Percentiles rank a stretch among this genome's conserved stretches.
Evolutionary conservation across 37 sponge, comb jelly and placozoan genomes (phyloP).

Genomic region (Mnemiopsis leidyi): DNA sequence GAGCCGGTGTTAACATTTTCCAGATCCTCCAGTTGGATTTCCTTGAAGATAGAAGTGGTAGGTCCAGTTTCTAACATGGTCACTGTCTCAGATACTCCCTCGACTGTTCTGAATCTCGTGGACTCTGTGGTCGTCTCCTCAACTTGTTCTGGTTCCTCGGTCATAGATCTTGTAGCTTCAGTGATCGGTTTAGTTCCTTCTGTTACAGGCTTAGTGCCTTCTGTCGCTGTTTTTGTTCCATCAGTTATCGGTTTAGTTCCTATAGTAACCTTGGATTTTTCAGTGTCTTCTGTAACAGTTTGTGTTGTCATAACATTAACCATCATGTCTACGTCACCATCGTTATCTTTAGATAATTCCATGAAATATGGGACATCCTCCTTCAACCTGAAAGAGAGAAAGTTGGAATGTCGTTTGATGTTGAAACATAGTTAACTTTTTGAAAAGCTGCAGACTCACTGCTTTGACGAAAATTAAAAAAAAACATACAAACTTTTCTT

Average conservation of each 20-base stretch:
- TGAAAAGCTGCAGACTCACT: no score
- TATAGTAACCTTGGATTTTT: background rate
- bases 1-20: background rate
- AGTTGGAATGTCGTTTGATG: no score
- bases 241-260: background rate
- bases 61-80: background rate
- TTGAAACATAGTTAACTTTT: no score
- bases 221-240: background rate
- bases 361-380: background rate
- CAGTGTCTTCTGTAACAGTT: background rate
- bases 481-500: no score
- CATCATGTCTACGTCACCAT: background rate
- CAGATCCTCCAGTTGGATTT: conserved; percentile 3
- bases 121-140: background rate
- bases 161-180: background rate
- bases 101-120: background rate
- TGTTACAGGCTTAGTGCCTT: background rate
- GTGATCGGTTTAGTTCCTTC: background rate
- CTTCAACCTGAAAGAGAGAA: background rate
- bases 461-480: no score
- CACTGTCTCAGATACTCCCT: background rate
- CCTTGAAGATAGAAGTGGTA: background rate
- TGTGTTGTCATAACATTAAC: background rate
- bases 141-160: background rate
- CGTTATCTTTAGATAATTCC: background rate